These are phyloP conservation scores for Centropus bengalensis DNA, from an alignment of 2,113 vertebrate species.

Conservation along the genomic window DNA sequence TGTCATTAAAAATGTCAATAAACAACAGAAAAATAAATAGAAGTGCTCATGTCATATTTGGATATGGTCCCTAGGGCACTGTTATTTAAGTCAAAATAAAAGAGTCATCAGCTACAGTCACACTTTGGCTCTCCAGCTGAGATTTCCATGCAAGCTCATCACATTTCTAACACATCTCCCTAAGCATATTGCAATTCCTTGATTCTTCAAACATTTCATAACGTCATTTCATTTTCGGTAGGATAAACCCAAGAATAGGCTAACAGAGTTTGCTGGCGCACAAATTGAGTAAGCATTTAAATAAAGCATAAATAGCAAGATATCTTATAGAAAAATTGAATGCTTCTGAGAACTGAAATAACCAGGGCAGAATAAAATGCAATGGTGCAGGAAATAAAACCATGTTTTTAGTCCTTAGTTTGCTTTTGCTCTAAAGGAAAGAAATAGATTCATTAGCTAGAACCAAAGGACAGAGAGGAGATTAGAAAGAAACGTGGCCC, in stretches of 20 bases:
- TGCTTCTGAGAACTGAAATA: neutral
- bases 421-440: neutral
- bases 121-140: neutral
- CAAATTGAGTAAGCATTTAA: neutral
- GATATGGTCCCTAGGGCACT: neutral
- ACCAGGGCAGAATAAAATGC: neutral
- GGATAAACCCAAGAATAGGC: neutral
- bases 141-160: neutral
- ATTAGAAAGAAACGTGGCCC: neutral
- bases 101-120: neutral
- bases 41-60: neutral
- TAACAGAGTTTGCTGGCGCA: neutral
- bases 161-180: neutral
- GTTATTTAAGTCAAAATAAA: neutral
- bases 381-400: neutral
- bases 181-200: neutral
- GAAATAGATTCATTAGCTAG: neutral
- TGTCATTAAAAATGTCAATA: neutral
- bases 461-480: neutral
- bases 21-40: slow-evolving; percentile 27
- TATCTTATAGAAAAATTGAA: neutral
- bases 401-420: neutral
- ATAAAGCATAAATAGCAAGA: neutral
- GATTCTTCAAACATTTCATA: neutral
- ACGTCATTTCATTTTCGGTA: slow-evolving; percentile 1